Evolutionary conservation across 2,797 vertebrate genomes (phyloP), one percentile per base, ranked within the genome.

Genomic region (Eupleurogrammus muticus): DNA sequence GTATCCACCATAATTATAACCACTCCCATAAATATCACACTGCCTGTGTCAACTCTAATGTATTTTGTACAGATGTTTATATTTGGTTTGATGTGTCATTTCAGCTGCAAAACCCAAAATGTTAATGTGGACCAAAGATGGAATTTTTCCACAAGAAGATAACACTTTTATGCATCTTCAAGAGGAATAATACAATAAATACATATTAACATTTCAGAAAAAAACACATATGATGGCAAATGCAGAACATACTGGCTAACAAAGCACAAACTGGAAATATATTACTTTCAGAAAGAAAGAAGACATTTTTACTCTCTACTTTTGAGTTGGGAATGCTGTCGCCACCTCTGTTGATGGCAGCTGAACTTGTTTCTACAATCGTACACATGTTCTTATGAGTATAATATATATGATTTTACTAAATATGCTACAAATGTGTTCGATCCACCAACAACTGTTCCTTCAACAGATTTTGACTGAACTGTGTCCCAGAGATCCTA

Each of bases 151-250:
- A 63, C 13, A 56, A 44, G 8, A 54, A 49, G 0, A 11, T 8
- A 10, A 65, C 42, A 7, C 32, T 36, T 56, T 7, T 28, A 49
- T 47, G 16, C 28, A 63, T 47, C 9, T 71, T 10, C 9, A 6
- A 56, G 13, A 40, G 21, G 11, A 46, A 66, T 21, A 13, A 49
- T 5, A 49, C 21, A 54, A 20, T 42, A 20, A 55, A 47, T 48
- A 35, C 23, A 54, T 5, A 5, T 8, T 35, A 0, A 36, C 0
- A 36, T 61, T 53, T 46, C 13, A 24, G 4, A 69, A 75, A 32
- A n/a, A 24, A 42, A 19, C 44, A 62, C 40, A 2, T 24, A 20
- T 54, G 3, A 34, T 61, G 69, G 36, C 42, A 70, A 60, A 55
- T 14, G 21, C 13, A 56, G 9, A 46, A 32, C 16, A 9, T 28